phyloP scores from a whole-genome alignment of 2,113 vertebrate genomes.

The Mesocricetus auratus region DNA sequence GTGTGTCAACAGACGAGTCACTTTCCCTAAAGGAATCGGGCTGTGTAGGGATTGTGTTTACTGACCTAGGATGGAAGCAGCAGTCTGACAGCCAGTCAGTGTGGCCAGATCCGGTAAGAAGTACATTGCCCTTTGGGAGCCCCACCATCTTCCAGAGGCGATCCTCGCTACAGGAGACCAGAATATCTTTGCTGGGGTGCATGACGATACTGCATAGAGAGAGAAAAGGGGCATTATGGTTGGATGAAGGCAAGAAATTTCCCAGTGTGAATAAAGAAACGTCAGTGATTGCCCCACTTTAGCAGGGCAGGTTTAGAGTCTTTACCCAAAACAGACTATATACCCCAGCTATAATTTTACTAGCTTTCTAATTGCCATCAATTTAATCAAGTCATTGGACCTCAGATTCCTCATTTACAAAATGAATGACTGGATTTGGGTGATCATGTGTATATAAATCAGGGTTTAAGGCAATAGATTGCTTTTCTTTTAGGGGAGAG shows the following conservation, averaged over 20 bases:
- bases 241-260: background rate
- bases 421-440: background rate
- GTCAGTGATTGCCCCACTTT: background rate
- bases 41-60: constrained; percentile 8
- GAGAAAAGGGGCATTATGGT: background rate
- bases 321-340: background rate
- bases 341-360: background rate
- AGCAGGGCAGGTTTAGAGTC: background rate
- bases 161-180: constrained; percentile 88
- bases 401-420: background rate
- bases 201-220: constrained; percentile 81
- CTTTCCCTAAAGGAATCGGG: constrained; percentile 50
- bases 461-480: background rate
- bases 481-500: background rate
- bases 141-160: constrained; percentile 89
- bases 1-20: constrained; percentile 3
- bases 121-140: constrained; percentile 86
- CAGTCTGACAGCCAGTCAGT: constrained; percentile 90
- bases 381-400: background rate
- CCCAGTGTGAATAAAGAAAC: background rate
- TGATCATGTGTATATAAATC: background rate
- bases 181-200: constrained; percentile 84
- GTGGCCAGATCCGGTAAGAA: constrained; percentile 88
- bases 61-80: constrained; percentile 91
- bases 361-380: background rate